Percentiles rank a stretch among this genome's conserved stretches.
Conservation (phyloP, 2,888 invertebrate species). For the Piscicola geometra region DNA sequence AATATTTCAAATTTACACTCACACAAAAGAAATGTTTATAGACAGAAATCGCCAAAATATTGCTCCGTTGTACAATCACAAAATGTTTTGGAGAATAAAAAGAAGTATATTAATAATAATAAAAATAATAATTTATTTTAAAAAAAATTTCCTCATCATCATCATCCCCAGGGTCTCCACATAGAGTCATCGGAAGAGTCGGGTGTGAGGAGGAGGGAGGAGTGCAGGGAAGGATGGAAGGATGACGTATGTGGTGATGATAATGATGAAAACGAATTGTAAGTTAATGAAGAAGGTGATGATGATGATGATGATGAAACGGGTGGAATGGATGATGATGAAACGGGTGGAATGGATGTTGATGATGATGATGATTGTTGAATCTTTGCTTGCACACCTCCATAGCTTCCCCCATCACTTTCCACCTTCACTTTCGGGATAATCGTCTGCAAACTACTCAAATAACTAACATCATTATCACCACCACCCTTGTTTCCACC, state of each 20-base stretch:
- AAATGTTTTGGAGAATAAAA: too few relatives aligned
- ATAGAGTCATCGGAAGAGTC: slow-evolving; percentile 12
- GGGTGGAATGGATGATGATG: not conserved
- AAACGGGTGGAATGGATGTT: not conserved
- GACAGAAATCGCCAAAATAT: too few relatives aligned
- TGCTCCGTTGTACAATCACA: too few relatives aligned
- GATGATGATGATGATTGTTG: too few relatives aligned
- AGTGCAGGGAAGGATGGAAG: not conserved
- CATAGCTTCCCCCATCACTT: not conserved
- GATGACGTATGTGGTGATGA: not conserved
- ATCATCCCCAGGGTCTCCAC: slow-evolving; percentile 7
- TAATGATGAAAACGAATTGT: not conserved
- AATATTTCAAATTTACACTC: too few relatives aligned
- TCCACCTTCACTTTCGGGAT: not conserved
- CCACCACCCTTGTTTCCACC: too few relatives aligned
- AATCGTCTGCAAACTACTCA: not conserved
- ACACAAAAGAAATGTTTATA: too few relatives aligned
- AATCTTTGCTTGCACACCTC: not conserved
- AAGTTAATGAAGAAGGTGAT: not conserved
- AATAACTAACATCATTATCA: too few relatives aligned
- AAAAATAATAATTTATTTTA: too few relatives aligned
- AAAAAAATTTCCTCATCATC: too few relatives aligned
- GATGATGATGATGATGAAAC: slow-evolving; percentile 4
- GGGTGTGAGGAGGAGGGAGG: slow-evolving; percentile 3
- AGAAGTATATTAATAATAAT: too few relatives aligned